These are phyloP conservation scores for Sialis fuliginosa DNA, from an alignment of 2,888 invertebrate genomes.

Conservation along the genomic window DNA sequence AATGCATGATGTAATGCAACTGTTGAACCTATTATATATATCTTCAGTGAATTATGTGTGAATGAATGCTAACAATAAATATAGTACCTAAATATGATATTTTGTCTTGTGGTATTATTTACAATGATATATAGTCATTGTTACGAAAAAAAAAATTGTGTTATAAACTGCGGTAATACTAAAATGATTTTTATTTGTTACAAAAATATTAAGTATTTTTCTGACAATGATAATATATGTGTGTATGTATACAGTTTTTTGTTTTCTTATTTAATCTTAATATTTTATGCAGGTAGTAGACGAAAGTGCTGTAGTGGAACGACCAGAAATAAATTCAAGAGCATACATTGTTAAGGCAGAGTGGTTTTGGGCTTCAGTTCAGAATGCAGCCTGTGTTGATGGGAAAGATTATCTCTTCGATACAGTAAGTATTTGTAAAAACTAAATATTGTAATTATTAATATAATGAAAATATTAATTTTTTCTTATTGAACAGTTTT, in stretches of 20 bases:
- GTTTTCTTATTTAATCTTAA: slow-evolving; percentile 10
- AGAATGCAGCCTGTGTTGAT: slow-evolving; percentile 84
- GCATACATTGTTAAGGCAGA: slow-evolving; percentile 75
- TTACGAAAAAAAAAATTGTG: too few species aligned
- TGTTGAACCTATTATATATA: too few species aligned
- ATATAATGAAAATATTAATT: neutral
- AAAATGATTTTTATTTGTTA: too few species aligned
- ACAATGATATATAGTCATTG: too few species aligned
- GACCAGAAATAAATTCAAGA: slow-evolving; percentile 37
- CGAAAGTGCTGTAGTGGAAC: slow-evolving; percentile 55
- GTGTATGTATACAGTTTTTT: slow-evolving; percentile 5
- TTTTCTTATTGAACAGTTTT: slow-evolving; percentile 19
- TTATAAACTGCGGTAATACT: too few species aligned
- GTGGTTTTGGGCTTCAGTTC: slow-evolving; percentile 98
- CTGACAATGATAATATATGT: neutral
- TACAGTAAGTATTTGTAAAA: slow-evolving; percentile 42
- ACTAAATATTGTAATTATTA: neutral
- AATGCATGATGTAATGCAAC: too few species aligned
- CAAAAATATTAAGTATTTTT: neutral
- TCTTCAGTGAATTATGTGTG: too few species aligned
- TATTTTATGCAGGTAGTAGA: slow-evolving; percentile 55
- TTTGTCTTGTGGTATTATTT: too few species aligned
- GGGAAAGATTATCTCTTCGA: slow-evolving; percentile 80
- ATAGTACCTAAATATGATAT: too few species aligned
- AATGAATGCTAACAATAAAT: too few species aligned